Base-by-base conservation (phyloP, 2,888 invertebrate genomes). In the Hemaris fuciformis region DNA sequence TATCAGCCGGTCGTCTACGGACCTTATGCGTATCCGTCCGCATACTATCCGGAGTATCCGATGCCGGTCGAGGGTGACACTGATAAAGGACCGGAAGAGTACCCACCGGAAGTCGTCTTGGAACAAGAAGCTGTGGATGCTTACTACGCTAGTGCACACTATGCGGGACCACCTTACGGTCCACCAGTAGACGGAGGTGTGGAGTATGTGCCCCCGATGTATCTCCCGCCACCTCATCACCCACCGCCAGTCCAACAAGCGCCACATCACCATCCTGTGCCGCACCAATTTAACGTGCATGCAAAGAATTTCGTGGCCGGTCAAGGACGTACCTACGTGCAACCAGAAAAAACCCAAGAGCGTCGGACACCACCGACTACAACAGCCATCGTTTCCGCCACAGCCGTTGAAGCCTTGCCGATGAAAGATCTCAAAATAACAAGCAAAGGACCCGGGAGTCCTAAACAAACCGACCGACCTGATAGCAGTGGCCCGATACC, bases 221-320 rank as follows among this genome's bases (percentile, higher is more conserved):
- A 89, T 69, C 70, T 90, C 15, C 89, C 87, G 1, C 91, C 88
- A 1, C 87, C 82, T 15, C 89, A 87, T 63, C 83, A 82, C 10
- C 82, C 79, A 5, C 88, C 79, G n/a, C 73, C 84, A 68, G 88
- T 78, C 13, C 76, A 88, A 59, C 87, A 74, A 1, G 82, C 83
- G 57, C 86, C 78, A 20, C 83, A 80, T n/a, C 85, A 87, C 58
- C 88, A 81, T 42, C 75, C 53, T 2, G 64, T 62, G 56, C 85
- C 90, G 20, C 91, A 93, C 71, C 88, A 92, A 75, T 87, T 93
- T 79, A 91, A 93, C 65, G 93, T 93, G 6, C 91, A 93, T 66
- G 93, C 93, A 1, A 93, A 88, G 71, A 93, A 92, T 75, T 93
- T 90, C 77, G 90, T 93, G 3, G 88, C 87, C 53, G 89, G 88